Evolutionary conservation across 2,797 vertebrate genomes (phyloP).

Genomic region (Neostethus bicornis): DNA sequence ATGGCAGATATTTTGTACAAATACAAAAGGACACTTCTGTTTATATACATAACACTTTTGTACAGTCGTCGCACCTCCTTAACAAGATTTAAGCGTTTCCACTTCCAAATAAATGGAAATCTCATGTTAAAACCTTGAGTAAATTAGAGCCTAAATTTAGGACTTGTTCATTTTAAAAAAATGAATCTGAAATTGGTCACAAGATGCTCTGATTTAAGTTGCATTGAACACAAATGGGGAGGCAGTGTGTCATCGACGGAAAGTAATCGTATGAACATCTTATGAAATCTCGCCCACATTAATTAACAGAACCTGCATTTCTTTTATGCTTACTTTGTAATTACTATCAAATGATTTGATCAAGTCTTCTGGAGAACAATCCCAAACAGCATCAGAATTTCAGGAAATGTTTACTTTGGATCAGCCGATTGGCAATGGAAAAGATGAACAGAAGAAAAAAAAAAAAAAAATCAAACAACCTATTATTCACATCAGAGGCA

Average conservation of each 20-base stretch:
- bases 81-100: conserved; percentile 61
- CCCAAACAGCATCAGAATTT: conserved; percentile 63
- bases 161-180: conserved; percentile 50
- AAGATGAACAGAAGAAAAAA: conserved; percentile 32
- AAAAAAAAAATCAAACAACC: conserved; percentile 16
- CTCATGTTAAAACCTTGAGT: conserved; percentile 61
- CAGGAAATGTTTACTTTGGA: conserved; percentile 66
- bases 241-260: conserved; percentile 10
- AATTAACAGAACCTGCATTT: conserved; percentile 36
- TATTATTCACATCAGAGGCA: conserved; percentile 47
- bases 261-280: conserved; percentile 19
- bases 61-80: conserved; percentile 75
- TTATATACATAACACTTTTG: conserved; percentile 85
- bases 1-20: conserved; percentile 78
- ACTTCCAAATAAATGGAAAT: conserved; percentile 56
- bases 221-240: neutral
- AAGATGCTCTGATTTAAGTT: conserved; percentile 23
- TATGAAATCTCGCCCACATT: conserved; percentile 18
- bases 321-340: conserved; percentile 42
- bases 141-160: conserved; percentile 61
- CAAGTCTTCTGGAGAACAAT: conserved; percentile 42
- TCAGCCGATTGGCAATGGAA: conserved; percentile 33
- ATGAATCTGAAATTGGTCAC: conserved; percentile 36
- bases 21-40: conserved; percentile 81
- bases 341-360: conserved; percentile 59